Base-by-base conservation (phyloP, 2,797 vertebrate genomes). In the Hippocampus kuda region DNA sequence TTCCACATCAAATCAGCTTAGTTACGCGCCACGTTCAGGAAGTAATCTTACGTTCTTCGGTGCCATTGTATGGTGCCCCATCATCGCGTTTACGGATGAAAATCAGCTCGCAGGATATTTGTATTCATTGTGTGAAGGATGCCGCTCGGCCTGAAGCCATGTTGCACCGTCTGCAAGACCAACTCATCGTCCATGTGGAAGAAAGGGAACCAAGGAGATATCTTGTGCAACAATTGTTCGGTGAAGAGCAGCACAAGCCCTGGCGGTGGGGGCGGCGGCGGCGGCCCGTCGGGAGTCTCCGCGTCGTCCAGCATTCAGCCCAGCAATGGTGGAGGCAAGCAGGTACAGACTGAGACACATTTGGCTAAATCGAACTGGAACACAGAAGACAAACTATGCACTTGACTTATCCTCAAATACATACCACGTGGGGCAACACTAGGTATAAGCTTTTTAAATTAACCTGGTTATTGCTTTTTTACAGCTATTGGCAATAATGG, bases 171-270 rank as follows among this genome's bases (percentile, higher is more conserved):
- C 30, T 98, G 96, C 88, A 96, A 94, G 85, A 97, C 93, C 70
- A 97, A 90, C 67, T 95, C 95, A 2, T 98, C 96, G 1, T 96
- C 96, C 26, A 99, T 98, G 96, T 98, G 96, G 96, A 97, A 95
- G 89, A 98, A 98, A 53, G 93, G 95, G 38, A 92, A 83, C 22
- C 95, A 94, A 77, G 96, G 96, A 30, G 96, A 99, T 74, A 97
- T 98, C 75, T 88, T 99, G 12, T 99, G 96, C 76, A 94, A 97
- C 82, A 95, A 90, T 89, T 98, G 96, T 87, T 94, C 94, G 0
- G 94, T 93, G 18, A 94, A 90, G 78, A 90, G 75, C 79, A 83
- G 59, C 71, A 15, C 24, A 9, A 27, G 46, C 7, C 13, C 16
- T 16, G 27, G 71, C 68, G 76, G 80, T 3, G 89, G 59, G 38